phyloP scores from a whole-genome alignment of 2,113 vertebrate species.

The Proteles cristata region DNA sequence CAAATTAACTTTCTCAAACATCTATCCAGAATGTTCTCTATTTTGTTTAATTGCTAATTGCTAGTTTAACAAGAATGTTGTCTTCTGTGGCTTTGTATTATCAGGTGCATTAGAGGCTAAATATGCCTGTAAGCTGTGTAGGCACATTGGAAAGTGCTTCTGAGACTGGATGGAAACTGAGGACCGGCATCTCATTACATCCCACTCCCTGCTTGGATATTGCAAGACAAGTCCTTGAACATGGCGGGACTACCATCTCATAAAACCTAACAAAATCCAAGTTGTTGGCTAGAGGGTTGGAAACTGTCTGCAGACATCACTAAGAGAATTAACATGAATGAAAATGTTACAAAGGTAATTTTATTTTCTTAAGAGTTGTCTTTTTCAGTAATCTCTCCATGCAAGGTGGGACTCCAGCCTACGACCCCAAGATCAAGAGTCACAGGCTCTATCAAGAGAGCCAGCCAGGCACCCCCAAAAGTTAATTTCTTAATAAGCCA shows the following conservation, averaged over 20 bases:
- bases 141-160: constrained; percentile 15
- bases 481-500: constrained; percentile 13
- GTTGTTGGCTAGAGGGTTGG: background rate
- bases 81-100: constrained; percentile 1
- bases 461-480: no score
- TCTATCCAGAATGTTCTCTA: background rate
- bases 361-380: no score
- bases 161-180: background rate
- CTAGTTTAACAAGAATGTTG: background rate
- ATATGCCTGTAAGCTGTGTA: background rate
- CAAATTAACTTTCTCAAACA: background rate
- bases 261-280: background rate
- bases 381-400: no score
- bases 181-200: background rate
- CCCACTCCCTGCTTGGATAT: background rate
- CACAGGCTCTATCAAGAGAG: no score
- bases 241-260: background rate
- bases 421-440: no score
- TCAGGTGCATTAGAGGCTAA: background rate
- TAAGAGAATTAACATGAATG: background rate
- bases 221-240: background rate
- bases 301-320: background rate
- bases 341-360: background rate
- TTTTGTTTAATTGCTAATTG: background rate
- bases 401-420: no score